Evolutionary conservation across 1,140 invertebrate species (phyloP), one percentile per base, ranked within the genome.

Genomic region (Schlechtendalia chinensis): DNA sequence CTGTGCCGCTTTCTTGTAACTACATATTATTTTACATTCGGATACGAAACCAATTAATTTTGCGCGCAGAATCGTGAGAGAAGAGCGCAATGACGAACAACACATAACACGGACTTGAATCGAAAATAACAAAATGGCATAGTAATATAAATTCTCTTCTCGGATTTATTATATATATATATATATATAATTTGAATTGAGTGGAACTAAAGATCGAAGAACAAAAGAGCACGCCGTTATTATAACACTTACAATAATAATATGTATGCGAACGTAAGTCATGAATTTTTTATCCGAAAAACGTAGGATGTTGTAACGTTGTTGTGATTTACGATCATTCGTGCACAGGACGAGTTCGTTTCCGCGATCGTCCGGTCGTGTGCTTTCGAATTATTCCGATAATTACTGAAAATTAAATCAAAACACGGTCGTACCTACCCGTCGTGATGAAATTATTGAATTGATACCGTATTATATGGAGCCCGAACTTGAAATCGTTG

Each of bases 401-500:
- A 19, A 54, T 29, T 74, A 24, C 17, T 69, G 59, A 27, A 29
- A 56, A 74, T 54, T 54, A 74, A 65, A 65, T 24, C 19, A 69
- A 47, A 47, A 69, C 19, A 54, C 32, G 32, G 32, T 27, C 22
- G 24, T 39, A 71, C n/a, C 19, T 10, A 27, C 11, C n/a, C 69
- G 16, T 54, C 24, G 22, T 53, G 47, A 50, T 54, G 11, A 27
- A 32, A 53, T 53, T 19, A 72, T 19, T 5, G 39, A n/a, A 39
- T 29, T 1, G 17, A n/a, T 5, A 39, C 19, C 12, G 39, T 12
- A 39, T 61, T 3, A 22, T 53, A 19, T 56, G 27, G 27, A 56
- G 12, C 19, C 50, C 27, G 50, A 74, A 56, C 71, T 74, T 74
- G 71, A 74, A 74, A 56, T 74, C 3, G 24, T 19, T 56, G 50